phyloP scores from a whole-genome alignment of 1,140 invertebrate genomes.

The Metaphire vulgaris region DNA sequence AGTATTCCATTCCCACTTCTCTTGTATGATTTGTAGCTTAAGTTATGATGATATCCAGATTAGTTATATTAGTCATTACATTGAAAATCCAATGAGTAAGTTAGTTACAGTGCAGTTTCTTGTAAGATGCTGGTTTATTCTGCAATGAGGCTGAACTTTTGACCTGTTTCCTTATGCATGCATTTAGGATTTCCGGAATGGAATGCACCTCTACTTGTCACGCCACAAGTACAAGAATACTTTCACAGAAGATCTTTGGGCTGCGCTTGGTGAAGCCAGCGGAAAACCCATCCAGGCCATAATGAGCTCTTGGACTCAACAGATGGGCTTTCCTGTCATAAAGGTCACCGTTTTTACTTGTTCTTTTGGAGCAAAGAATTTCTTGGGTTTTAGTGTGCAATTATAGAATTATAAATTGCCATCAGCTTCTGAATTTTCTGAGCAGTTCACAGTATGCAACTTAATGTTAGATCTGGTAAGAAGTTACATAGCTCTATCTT shows the following conservation, averaged over 20 bases:
- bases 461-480: too few relatives aligned
- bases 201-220: constrained; percentile 86
- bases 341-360: too few relatives aligned
- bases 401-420: not conserved
- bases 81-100: too few relatives aligned
- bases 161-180: too few relatives aligned
- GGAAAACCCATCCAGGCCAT: constrained; percentile 81
- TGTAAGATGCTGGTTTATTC: too few relatives aligned
- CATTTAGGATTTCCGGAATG: constrained; percentile 75
- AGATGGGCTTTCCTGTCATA: constrained; percentile 69
- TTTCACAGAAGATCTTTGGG: constrained; percentile 90
- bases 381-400: too few relatives aligned
- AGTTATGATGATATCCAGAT: too few relatives aligned
- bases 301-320: constrained; percentile 91
- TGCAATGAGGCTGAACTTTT: constrained; percentile 19
- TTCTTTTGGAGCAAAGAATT: not conserved
- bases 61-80: not conserved
- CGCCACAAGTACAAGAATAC: constrained; percentile 84
- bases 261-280: constrained; percentile 76
- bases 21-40: too few relatives aligned
- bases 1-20: too few relatives aligned
- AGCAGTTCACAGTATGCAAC: too few relatives aligned
- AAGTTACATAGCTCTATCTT: too few relatives aligned
- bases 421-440: constrained; percentile 13
- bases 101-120: too few relatives aligned